Base-by-base conservation (phyloP, 1,140 invertebrate genomes). In the Drosophila grimshawi region DNA sequence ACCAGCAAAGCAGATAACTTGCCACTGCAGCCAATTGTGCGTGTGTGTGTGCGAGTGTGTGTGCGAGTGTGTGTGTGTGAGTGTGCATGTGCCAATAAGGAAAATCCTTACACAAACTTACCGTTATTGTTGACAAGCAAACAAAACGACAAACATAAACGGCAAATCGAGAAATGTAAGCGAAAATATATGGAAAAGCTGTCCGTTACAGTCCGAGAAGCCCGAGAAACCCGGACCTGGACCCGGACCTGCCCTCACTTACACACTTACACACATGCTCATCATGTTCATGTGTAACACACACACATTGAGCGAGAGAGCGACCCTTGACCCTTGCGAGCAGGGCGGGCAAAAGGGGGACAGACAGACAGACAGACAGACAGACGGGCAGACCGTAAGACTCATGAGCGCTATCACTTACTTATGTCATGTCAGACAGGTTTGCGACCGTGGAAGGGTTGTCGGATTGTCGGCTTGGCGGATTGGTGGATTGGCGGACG, bases 341-440 rank as follows among this genome's bases (percentile, higher is more conserved):
- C 30, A 61, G 45, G 55, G 41, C 41, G 5, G n/a, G 19, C 5
- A n/a, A 11, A 43, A 5, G 32, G 27, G 62, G 62, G 46, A 32
- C 37, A 35, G 45, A 19, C 35, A 48, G 53, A 39, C 41, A 72
- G 51, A 53, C 51, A 73, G 74, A 37, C 56, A 63, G 70, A 48
- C 62, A 67, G 78, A 55, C 51, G 67, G 74, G 32, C 56, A 67
- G 70, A 48, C 62, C 63, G 78, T 76, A 72, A 62, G 71, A 78
- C 76, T 79, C 81, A 76, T 72, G 80, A 83, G 80, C 65, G 83
- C 65, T 89, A 88, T 88, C 83, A 88, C 85, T 89, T 88, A 86
- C 83, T 82, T 81, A 67, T 72, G 73, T 86, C 76, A 88, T 74
- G 80, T 83, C 72, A 73, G 76, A 86, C 83, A 74, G 79, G 83